Evolutionary conservation across 2,888 invertebrate genomes (phyloP).

Genomic region (Oxycera nigricornis): DNA sequence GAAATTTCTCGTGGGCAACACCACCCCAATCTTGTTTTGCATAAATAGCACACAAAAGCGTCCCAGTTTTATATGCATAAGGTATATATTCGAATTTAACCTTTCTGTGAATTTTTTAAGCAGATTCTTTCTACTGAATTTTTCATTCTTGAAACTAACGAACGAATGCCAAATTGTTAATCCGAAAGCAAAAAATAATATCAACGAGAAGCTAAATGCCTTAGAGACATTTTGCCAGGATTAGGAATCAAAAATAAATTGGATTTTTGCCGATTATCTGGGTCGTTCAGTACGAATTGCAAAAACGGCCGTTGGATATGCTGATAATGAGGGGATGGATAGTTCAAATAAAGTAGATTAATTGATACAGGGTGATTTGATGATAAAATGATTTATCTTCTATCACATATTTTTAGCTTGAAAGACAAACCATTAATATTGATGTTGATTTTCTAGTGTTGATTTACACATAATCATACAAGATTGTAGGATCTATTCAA

Average conservation of each 20-base stretch:
- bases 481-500: too few relatives aligned
- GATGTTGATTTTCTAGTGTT: too few relatives aligned
- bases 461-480: too few relatives aligned
- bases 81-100: too few relatives aligned
- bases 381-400: background rate
- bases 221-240: conserved; percentile 29
- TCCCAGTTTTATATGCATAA: too few relatives aligned
- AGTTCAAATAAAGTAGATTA: background rate
- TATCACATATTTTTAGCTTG: too few relatives aligned
- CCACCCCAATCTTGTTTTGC: too few relatives aligned
- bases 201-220: background rate
- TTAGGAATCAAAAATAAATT: conserved; percentile 42
- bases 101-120: too few relatives aligned
- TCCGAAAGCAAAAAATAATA: background rate
- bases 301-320: background rate
- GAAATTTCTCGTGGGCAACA: background rate
- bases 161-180: conserved; percentile 1
- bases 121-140: too few relatives aligned
- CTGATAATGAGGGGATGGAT: conserved; percentile 6
- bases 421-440: too few relatives aligned
- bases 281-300: background rate
- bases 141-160: background rate
- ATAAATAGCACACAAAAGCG: too few relatives aligned
- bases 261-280: conserved; percentile 33
- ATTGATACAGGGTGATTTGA: background rate